These are phyloP conservation scores for Periplaneta americana DNA, from an alignment of 1,140 invertebrate genomes.

Conservation along the genomic window DNA sequence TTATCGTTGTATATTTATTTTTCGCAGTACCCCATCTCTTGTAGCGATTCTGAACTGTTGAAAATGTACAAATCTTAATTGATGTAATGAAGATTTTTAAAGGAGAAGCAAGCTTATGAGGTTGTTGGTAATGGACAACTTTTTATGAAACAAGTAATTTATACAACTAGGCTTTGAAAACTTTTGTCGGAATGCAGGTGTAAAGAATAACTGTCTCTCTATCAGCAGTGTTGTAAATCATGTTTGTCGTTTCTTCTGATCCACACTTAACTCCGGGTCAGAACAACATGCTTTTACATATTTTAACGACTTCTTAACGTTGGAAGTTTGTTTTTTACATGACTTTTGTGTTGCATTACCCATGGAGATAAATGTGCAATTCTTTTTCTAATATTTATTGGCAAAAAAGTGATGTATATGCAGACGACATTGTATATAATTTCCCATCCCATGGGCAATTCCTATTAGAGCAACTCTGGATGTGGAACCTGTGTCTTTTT, in stretches of 20 bases:
- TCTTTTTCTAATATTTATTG: conserved; percentile 19
- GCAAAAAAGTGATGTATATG: not conserved
- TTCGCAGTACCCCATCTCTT: not conserved
- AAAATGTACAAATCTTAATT: conserved; percentile 10
- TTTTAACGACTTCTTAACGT: conserved; percentile 10
- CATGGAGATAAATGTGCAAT: conserved; percentile 16
- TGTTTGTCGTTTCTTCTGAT: not conserved
- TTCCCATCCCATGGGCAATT: not conserved
- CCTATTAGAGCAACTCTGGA: conserved; percentile 6
- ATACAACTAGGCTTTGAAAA: conserved; percentile 6
- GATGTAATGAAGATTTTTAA: conserved; percentile 7
- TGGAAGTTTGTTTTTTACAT: not conserved
- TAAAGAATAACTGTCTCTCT: conserved; percentile 4
- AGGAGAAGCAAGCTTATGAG: not conserved
- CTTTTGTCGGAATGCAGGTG: conserved; percentile 1
- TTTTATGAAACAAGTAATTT: conserved; percentile 12
- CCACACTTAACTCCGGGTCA: conserved; percentile 2
- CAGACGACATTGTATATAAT: conserved; percentile 2
- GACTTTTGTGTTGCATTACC: conserved; percentile 11
- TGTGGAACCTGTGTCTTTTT: conserved; percentile 14
- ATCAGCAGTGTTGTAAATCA: conserved; percentile 10
- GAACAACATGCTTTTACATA: conserved; percentile 8
- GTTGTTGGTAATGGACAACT: conserved; percentile 3
- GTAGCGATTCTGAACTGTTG: not conserved
- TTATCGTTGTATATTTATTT: conserved; percentile 14